A percentile compares a stretch with the other conserved stretches of the same genome.
phyloP scores from a whole-genome alignment of 1,140 invertebrate species.

The Dinoponera quadriceps region DNA sequence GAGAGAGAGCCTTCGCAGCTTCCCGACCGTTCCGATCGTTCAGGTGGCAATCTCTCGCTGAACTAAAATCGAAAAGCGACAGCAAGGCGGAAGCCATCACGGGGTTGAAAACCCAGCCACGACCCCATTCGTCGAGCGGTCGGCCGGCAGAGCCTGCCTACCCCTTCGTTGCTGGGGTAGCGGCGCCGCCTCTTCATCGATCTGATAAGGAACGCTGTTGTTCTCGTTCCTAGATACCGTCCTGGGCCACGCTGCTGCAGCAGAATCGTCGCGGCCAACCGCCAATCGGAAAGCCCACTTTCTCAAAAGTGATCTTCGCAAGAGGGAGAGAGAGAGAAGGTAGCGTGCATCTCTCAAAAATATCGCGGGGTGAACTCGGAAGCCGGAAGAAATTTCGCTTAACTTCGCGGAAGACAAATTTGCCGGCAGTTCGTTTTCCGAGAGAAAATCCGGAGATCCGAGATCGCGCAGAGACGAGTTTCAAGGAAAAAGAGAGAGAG shows the following conservation, averaged over 20 bases:
- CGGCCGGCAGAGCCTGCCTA: conserved; percentile 60
- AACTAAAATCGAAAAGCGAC: conserved; percentile 63
- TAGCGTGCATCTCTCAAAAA: background rate
- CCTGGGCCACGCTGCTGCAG: conserved; percentile 11
- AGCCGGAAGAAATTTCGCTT: too few relatives aligned
- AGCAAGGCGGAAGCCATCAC: conserved; percentile 67
- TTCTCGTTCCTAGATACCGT: conserved; percentile 43
- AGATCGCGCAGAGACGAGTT: too few relatives aligned
- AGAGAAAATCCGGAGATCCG: too few relatives aligned
- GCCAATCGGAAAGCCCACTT: background rate
- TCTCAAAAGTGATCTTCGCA: background rate
- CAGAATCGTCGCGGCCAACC: background rate
- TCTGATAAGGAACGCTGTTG: conserved; percentile 73
- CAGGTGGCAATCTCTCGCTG: conserved; percentile 48
- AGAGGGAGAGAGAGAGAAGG: background rate
- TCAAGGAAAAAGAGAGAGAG: too few relatives aligned
- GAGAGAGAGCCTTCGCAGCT: background rate
- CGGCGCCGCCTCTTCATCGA: conserved; percentile 82
- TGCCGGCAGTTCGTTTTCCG: too few relatives aligned
- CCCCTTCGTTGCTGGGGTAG: conserved; percentile 76
- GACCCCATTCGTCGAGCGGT: conserved; percentile 76
- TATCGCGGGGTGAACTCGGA: too few relatives aligned
- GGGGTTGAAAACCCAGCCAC: conserved; percentile 65
- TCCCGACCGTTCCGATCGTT: conserved; percentile 48
- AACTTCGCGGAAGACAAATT: too few relatives aligned